These are phyloP conservation scores for Willisornis vidua DNA, from an alignment of 2,113 vertebrate genomes.

Conservation along the genomic window DNA sequence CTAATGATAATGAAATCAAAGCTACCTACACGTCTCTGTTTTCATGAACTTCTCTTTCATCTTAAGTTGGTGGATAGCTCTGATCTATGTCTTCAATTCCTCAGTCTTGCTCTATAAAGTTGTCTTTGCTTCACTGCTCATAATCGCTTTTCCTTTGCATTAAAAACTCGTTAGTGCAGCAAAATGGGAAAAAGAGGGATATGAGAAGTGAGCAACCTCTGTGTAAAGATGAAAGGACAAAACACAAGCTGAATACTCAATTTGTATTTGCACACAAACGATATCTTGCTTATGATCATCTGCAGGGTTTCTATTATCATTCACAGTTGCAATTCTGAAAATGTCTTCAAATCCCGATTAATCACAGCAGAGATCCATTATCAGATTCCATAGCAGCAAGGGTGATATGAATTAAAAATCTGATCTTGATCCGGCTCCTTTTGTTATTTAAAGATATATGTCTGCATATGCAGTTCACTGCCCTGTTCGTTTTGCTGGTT, in stretches of 20 bases:
- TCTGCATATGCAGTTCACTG: neutral
- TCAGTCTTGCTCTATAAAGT: conserved; percentile 33
- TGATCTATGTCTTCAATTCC: conserved; percentile 40
- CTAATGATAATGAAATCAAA: conserved; percentile 47
- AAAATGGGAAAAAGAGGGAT: conserved; percentile 40
- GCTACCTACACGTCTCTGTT: neutral
- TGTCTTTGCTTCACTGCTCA: conserved; percentile 63
- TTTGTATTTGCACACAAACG: neutral
- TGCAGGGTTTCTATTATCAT: neutral
- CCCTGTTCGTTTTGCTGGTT: neutral
- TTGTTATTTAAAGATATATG: neutral
- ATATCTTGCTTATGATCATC: neutral
- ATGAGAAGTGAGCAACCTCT: conserved; percentile 46
- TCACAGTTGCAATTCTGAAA: neutral
- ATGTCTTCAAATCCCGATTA: neutral
- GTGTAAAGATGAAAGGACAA: conserved; percentile 41
- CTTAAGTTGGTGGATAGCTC: conserved; percentile 19
- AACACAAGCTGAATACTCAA: conserved; percentile 30
- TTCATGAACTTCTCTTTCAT: conserved; percentile 41
- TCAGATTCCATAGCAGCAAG: neutral
- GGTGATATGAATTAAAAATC: neutral
- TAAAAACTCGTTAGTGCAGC: conserved; percentile 57
- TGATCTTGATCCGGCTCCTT: neutral
- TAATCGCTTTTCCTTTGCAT: conserved; percentile 54
- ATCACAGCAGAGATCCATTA: neutral